phyloP scores from a whole-genome alignment of 2,888 invertebrate species.

The Horisme vitalbata region DNA sequence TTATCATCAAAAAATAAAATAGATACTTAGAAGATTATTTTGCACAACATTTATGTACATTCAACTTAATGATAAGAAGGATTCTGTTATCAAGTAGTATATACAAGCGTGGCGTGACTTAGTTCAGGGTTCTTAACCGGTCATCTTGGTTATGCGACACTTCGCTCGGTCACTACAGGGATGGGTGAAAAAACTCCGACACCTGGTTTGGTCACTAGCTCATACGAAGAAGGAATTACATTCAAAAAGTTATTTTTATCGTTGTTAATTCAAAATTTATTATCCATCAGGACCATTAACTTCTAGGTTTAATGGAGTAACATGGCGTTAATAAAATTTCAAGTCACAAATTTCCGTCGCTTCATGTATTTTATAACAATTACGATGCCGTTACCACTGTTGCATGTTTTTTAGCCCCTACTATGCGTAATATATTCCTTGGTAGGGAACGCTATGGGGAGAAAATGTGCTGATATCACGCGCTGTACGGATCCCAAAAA shows the following conservation, averaged over 20 bases:
- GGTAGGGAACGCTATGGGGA: conserved; percentile 52
- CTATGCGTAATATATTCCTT: conserved; percentile 51
- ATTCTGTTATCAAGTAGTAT: too few species aligned
- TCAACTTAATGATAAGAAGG: too few species aligned
- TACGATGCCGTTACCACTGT: conserved; percentile 63
- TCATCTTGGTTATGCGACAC: too few species aligned
- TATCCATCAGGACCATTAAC: conserved; percentile 21
- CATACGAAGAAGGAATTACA: too few species aligned
- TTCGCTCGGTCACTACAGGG: too few species aligned
- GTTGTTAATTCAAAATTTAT: conserved; percentile 1
- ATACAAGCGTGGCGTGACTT: too few species aligned
- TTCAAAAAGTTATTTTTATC: not conserved
- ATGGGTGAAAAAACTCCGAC: too few species aligned
- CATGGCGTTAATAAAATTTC: conserved; percentile 25
- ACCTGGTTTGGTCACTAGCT: too few species aligned
- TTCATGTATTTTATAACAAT: conserved; percentile 61
- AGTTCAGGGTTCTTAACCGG: too few species aligned
- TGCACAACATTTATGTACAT: too few species aligned
- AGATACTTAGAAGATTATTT: too few species aligned
- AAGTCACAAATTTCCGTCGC: conserved; percentile 26
- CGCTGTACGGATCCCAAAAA: conserved; percentile 37
- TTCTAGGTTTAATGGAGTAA: conserved; percentile 22
- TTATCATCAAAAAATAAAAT: too few species aligned
- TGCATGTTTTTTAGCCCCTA: conserved; percentile 62
- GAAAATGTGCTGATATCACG: conserved; percentile 62